A percentile compares a stretch with the other conserved stretches of the same genome.
phyloP scores from a whole-genome alignment of 2,888 invertebrate genomes.

The Didymodactylos carnosus region DNA sequence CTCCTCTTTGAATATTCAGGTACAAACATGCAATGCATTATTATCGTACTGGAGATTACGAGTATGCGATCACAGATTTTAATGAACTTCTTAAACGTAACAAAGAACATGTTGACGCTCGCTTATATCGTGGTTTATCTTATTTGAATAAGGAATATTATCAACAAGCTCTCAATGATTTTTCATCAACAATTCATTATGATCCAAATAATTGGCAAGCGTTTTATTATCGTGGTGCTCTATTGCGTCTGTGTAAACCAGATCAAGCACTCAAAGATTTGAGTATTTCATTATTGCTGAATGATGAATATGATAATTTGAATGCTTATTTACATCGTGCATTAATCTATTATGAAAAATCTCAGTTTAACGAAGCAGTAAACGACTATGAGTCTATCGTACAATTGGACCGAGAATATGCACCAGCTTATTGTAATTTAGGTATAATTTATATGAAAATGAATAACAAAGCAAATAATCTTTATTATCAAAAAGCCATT shows the following conservation, averaged over 20 bases:
- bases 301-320: constrained; percentile 28
- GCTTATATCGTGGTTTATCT: constrained; percentile 27
- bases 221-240: constrained; percentile 30
- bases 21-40: constrained; percentile 11
- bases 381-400: constrained; percentile 33
- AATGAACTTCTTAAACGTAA: constrained; percentile 28
- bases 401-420: constrained; percentile 28
- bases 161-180: constrained; percentile 26
- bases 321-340: constrained; percentile 31
- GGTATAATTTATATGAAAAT: constrained; percentile 31
- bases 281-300: constrained; percentile 30
- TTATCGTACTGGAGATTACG: constrained; percentile 23
- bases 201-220: constrained; percentile 30
- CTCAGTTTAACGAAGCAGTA: constrained; percentile 30
- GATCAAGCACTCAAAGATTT: constrained; percentile 30
- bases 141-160: constrained; percentile 26
- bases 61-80: constrained; percentile 29
- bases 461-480: constrained; percentile 14
- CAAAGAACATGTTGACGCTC: constrained; percentile 24
- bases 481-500: constrained; percentile 20
- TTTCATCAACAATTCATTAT: constrained; percentile 31
- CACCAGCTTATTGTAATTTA: constrained; percentile 30
- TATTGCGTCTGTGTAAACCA: constrained; percentile 31
- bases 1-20: background rate
- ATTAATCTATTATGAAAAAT: constrained; percentile 28